Evolutionary conservation across 2,113 vertebrate genomes (phyloP).

Genomic region (Bos indicus): DNA sequence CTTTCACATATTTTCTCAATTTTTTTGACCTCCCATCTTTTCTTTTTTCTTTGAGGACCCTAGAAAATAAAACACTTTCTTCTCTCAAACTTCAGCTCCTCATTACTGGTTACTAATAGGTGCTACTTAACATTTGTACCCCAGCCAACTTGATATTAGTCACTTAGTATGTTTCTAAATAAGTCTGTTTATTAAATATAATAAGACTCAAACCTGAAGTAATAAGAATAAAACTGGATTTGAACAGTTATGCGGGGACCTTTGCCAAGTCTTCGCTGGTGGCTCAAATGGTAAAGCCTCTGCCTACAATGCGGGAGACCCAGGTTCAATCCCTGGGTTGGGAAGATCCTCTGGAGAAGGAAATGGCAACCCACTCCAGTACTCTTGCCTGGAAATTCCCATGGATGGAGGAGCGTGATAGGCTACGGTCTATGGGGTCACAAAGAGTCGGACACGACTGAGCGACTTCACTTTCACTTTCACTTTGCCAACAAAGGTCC

Average conservation of each 20-base stretch:
- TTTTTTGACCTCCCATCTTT: not conserved
- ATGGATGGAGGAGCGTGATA: too few relatives aligned
- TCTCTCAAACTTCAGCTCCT: not conserved
- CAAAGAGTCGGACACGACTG: too few relatives aligned
- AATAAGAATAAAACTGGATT: not conserved
- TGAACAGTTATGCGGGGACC: not conserved
- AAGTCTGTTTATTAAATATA: not conserved
- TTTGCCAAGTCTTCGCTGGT: too few relatives aligned
- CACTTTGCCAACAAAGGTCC: too few relatives aligned
- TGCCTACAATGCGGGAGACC: too few relatives aligned
- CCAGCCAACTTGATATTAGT: not conserved
- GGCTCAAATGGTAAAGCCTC: too few relatives aligned
- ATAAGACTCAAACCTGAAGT: not conserved
- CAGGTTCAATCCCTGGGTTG: too few relatives aligned
- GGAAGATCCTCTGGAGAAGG: too few relatives aligned
- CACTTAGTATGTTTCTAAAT: not conserved
- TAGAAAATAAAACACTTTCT: not conserved
- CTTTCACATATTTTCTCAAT: not conserved
- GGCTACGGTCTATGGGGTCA: too few relatives aligned
- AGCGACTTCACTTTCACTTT: too few relatives aligned
- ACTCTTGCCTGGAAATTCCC: too few relatives aligned
- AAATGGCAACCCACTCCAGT: too few relatives aligned
- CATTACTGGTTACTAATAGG: not conserved
- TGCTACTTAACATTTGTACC: not conserved
- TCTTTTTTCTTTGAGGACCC: not conserved